Percentiles rank a stretch among this genome's conserved stretches.
These are phyloP conservation scores for Spinus olivaceus DNA, from an alignment of 2,797 vertebrate species.

Conservation along the genomic window DNA sequence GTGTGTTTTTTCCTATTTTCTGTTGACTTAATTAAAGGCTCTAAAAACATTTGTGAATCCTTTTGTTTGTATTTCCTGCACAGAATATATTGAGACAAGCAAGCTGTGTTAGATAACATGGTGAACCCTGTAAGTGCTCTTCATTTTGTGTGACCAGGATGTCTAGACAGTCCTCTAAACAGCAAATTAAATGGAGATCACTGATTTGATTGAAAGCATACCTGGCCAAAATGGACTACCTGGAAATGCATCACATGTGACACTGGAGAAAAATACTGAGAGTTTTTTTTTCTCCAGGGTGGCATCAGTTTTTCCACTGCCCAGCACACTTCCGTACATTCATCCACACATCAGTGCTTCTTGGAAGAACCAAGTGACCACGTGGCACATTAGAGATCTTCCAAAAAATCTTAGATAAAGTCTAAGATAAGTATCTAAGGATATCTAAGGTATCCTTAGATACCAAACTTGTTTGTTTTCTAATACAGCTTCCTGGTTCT, in stretches of 20 bases:
- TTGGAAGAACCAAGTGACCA: neutral
- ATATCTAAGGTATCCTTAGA: too few species aligned
- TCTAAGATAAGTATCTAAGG: too few species aligned
- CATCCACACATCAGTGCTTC: neutral
- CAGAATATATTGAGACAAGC: neutral
- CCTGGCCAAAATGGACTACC: conserved; percentile 17
- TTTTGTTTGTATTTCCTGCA: conserved; percentile 38
- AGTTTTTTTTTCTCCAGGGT: neutral
- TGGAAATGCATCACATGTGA: conserved; percentile 32
- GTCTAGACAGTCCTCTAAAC: conserved; percentile 35
- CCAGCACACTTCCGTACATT: neutral
- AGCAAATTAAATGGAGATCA: conserved; percentile 28
- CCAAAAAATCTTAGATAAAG: conserved; percentile 18
- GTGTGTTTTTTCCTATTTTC: neutral
- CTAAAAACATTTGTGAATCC: conserved; percentile 36
- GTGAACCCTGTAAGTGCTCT: neutral
- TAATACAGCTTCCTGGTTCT: conserved; percentile 51
- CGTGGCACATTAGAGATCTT: conserved; percentile 43
- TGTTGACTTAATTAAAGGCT: conserved; percentile 48
- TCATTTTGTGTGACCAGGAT: neutral
- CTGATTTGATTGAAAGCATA: conserved; percentile 43
- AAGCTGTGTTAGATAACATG: conserved; percentile 1
- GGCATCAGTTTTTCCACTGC: neutral
- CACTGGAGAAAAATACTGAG: conserved; percentile 1
- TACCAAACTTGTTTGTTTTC: conserved; percentile 6